Conservation (phyloP, 2,797 vertebrate species). For the Rhabdophis nuchalis region DNA sequence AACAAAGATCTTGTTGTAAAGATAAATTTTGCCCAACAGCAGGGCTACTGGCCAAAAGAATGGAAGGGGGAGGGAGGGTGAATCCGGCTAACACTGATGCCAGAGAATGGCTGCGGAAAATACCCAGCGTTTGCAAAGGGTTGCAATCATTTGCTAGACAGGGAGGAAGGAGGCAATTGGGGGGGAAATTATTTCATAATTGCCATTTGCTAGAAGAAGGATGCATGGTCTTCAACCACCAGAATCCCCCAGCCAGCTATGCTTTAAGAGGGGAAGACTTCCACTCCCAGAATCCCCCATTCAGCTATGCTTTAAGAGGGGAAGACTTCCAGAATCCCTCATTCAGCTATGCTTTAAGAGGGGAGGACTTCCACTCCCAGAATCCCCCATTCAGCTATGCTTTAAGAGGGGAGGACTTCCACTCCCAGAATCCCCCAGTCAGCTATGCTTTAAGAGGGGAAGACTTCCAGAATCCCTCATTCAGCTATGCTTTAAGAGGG, state of each 20-base stretch:
- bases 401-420: too few relatives aligned
- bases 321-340: neutral
- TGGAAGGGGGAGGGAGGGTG: neutral
- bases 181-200: neutral
- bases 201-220: neutral
- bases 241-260: too few relatives aligned
- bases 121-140: neutral
- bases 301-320: too few relatives aligned
- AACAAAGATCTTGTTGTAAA: conserved; percentile 29
- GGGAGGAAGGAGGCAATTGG: neutral
- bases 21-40: neutral
- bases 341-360: fast-evolving
- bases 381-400: neutral
- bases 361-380: neutral
- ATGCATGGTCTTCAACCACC: neutral
- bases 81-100: neutral
- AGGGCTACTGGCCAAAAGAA: neutral
- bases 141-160: neutral
- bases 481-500: too few relatives aligned
- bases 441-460: neutral
- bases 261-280: too few relatives aligned
- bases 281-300: too few relatives aligned
- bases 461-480: neutral
- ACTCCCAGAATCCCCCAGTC: neutral
- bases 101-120: neutral